Base-by-base conservation (phyloP, 2,113 vertebrate genomes). In the Cebus imitator region DNA sequence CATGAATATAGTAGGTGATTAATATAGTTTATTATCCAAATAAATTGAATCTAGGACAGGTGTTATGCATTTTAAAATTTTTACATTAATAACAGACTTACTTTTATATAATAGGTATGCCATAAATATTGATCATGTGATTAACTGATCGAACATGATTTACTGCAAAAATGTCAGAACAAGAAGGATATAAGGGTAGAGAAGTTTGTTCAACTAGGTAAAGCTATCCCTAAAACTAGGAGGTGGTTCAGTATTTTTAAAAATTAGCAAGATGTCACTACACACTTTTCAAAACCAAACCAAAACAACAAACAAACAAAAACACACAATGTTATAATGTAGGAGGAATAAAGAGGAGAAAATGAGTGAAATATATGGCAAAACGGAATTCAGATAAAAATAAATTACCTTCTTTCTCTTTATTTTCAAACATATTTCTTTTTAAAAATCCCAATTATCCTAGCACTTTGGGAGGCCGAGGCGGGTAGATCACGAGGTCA, bases 351-450 rank as follows among this genome's bases (percentile, higher is more conserved):
- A 93, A 21, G 8, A 76, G 50, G 21, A 93, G 48, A 97, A 94
- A 92, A 68, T 4, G 8, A 64, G 6, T n/a, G 40, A 94, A 55
- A 75, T 57, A 86, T 16, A 80, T 70, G 8, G 1, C 32, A 61
- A 43, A 90, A 83, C 87, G 12, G 5, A 73, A 97, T 55, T 78
- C 45, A 90, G 88, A 90, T 90, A 89, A 94, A 95, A 92, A 83
- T 70, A 0, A 70, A 58, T 37, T 58, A 48, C 18, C 25, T 55
- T 88, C 90, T 84, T 91, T 58, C 16, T 68, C 66, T 80, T 85
- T 35, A 68, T 68, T 95, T 89, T 16, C 2, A 92, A 32, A 12
- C 18, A 37, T n/a, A 93, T 7, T 90, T 12, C 27, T 80, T 55
- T 89, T 64, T 23, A 6, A 90, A 90, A 95, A 64, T 30, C 0